Conservation (phyloP, 2,113 vertebrate genomes). For the Crypturellus undulatus region DNA sequence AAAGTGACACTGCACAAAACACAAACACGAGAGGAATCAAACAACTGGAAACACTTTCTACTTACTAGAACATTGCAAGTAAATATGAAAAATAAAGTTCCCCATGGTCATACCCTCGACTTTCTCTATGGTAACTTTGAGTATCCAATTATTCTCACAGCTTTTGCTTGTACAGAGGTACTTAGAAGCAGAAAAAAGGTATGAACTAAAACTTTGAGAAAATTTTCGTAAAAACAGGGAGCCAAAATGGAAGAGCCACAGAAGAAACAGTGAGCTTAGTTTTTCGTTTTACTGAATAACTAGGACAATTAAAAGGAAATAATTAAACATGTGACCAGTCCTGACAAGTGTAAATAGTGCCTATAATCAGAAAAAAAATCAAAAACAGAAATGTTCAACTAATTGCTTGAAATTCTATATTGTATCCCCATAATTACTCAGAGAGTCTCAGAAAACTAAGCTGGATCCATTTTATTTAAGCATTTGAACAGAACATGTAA, state of each 20-base stretch:
- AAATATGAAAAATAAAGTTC: background rate
- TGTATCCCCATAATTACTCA: background rate
- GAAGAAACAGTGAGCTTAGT: background rate
- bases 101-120: background rate
- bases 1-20: background rate
- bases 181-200: background rate
- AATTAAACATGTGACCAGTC: slow-evolving; percentile 28
- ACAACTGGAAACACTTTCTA: background rate
- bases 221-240: background rate
- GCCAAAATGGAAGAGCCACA: slow-evolving; percentile 23
- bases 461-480: background rate
- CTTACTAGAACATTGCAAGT: background rate
- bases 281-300: background rate
- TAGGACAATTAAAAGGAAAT: slow-evolving; percentile 35
- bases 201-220: background rate
- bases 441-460: slow-evolving; percentile 21
- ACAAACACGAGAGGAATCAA: background rate
- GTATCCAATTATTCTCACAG: background rate
- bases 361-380: slow-evolving; percentile 50
- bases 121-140: background rate
- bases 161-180: background rate
- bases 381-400: slow-evolving; percentile 25
- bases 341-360: slow-evolving; percentile 5
- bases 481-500: background rate
- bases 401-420: slow-evolving; percentile 32